Evolutionary conservation across 2,888 invertebrate genomes (phyloP), one percentile per base, ranked within the genome.

Genomic region (Synanthedon vespiformis): DNA sequence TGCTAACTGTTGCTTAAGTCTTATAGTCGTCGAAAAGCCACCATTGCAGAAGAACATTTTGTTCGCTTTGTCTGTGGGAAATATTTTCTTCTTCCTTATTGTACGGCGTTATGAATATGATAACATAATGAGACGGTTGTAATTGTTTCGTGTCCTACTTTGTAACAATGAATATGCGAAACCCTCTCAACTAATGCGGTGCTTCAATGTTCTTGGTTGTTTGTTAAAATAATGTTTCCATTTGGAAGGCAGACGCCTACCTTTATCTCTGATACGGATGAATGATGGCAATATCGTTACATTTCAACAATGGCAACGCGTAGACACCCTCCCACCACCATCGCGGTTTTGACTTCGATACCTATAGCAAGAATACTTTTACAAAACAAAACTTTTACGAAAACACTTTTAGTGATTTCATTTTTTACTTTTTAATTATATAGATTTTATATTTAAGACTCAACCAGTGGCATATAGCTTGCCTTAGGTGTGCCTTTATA

Each of bases 271-370:
- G 65, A 65, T 70, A 67, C 66, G 65, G 67, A 70, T 60, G 70
- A 77, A 76, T 69, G 69, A 70, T 58, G 65, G 74, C 72, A 73
- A 74, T 79, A 78, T 74, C 74, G 70, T 72, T 73, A 71, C 66
- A 74, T 72, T 75, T 61, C 64, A 72, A 80, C 79, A 79, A 79
- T 77, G 64, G 69, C 55, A 60, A 60, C 58, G 59, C 61, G 63
- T 63, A 69, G 65, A 66, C 70, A 65, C 70, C 73, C 70, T 68
- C 22, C 22, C 22, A 5, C 66, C 64, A 12, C 13, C n/a, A 41
- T n/a, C 41, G 13, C 13, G 14, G 3, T 44, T 6, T 41, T 13
- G 8, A 44, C n/a, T 44, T n/a, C 13, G 44, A 44, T 44, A n/a
- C n/a, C n/a, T n/a, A 44, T 44, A 44, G 44, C 14, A 14, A 13